Evolutionary conservation across 2,888 invertebrate genomes (phyloP).

Genomic region (Drosophila anomalata): DNA sequence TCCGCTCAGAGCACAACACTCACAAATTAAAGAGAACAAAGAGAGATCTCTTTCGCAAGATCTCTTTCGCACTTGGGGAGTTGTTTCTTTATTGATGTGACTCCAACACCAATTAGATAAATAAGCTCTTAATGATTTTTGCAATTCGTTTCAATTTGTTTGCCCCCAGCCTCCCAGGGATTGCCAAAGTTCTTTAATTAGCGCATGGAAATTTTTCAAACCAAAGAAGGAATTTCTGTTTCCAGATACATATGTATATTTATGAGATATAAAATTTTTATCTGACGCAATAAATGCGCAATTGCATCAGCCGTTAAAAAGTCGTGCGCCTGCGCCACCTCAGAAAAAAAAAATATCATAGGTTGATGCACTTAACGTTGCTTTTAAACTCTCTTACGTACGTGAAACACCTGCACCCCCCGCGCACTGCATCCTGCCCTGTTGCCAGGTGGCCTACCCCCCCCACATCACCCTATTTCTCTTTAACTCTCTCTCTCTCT

Average conservation of each 20-base stretch:
- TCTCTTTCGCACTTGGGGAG: slow-evolving; percentile 13
- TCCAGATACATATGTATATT: neutral
- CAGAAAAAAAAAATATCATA: slow-evolving; percentile 14
- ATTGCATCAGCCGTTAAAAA: slow-evolving; percentile 69
- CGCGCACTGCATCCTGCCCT: neutral
- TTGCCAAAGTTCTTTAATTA: slow-evolving; percentile 28
- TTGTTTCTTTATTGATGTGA: slow-evolving; percentile 25
- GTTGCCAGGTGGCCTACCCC: slow-evolving; percentile 20
- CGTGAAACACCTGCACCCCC: neutral
- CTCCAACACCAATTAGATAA: slow-evolving; percentile 66
- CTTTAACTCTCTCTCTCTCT: slow-evolving; percentile 11
- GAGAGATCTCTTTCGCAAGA: neutral
- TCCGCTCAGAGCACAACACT: slow-evolving; percentile 24
- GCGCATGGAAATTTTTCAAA: slow-evolving; percentile 29
- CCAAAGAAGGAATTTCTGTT: slow-evolving; percentile 11
- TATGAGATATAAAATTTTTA: neutral
- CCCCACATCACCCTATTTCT: neutral
- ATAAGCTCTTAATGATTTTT: slow-evolving; percentile 64
- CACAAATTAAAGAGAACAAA: slow-evolving; percentile 10
- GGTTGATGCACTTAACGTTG: slow-evolving; percentile 11
- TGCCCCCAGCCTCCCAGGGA: slow-evolving; percentile 5
- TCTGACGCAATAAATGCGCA: slow-evolving; percentile 68
- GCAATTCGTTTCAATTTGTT: slow-evolving; percentile 57
- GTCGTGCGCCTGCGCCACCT: slow-evolving; percentile 56
- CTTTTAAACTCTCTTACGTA: neutral